Base-by-base conservation (phyloP, 2,797 vertebrate species). In the Rhinogobio ventralis region DNA sequence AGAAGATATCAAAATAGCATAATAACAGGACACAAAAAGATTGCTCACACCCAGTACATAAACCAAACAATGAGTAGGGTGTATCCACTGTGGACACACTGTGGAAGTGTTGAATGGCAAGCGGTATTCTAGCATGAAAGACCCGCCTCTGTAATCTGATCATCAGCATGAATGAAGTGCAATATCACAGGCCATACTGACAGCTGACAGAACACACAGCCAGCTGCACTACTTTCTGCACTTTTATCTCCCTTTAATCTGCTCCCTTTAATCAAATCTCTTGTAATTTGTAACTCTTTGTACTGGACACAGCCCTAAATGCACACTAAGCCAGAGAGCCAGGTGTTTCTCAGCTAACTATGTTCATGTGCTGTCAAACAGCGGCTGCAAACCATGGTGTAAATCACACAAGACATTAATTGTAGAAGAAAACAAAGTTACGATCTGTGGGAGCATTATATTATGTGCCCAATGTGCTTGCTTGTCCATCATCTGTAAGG, bases 201-300 rank as follows among this genome's bases (percentile, higher is more conserved):
- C 81, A 85, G 82, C 49, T 85, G 85, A 89, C 85, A 86, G 55
- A 90, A 88, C 83, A 81, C 87, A 87, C 85, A 89, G 88, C 87
- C 89, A 87, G 78, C 86, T 79, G 73, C 71, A 73, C 36, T 33
- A 23, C 45, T 85, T 55, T 76, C 75, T 69, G 20, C 53, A 39
- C 79, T 86, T 85, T 80, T 69, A 79, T 51, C 67, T 82, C 83
- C 76, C 86, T 91, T 89, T 89, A 83, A 91, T 90, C 87, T 88
- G 11, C 36, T 69, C 75, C 75, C 64, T 82, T 73, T 82, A 86
- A 86, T 90, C 88, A 85, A 87, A 88, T 91, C 88, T 55, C 82
- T 62, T 39, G 71, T 69, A 53, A 89, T 89, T 87, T 88, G 69
- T 77, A 55, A 51, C 33, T 82, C 72, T 86, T 89, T 89, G 84